Percentiles rank a stretch among this genome's conserved stretches.
These are phyloP conservation scores for Axinella damicornis DNA, from an alignment of 37 sponge, comb jelly and placozoan genomes.

Conservation along the genomic window DNA sequence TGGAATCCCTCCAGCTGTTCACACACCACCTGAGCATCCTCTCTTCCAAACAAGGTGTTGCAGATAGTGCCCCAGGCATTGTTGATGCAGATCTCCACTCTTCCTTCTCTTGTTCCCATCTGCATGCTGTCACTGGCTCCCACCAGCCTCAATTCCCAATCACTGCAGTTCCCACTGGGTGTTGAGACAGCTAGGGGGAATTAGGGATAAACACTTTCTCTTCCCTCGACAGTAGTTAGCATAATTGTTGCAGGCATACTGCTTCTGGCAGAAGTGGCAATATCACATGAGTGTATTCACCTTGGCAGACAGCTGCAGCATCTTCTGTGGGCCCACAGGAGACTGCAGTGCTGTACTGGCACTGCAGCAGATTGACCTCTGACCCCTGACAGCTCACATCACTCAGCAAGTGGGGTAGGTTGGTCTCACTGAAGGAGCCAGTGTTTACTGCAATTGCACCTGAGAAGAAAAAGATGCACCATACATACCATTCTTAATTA, in stretches of 20 bases:
- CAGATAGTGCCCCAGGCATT: constrained; percentile 42
- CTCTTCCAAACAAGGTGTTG: background rate
- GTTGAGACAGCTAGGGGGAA: background rate
- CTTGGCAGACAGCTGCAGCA: constrained; percentile 47
- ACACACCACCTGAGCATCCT: constrained; percentile 25
- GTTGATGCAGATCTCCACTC: constrained; percentile 37
- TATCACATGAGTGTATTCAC: too few species aligned
- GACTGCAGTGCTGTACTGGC: background rate
- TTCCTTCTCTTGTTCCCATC: background rate
- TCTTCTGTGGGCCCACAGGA: constrained; percentile 10
- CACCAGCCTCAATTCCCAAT: constrained; percentile 5
- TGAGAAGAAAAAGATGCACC: too few species aligned
- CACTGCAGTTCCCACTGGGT: background rate
- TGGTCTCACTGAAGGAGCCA: background rate
- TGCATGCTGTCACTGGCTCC: background rate
- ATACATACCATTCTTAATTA: too few species aligned
- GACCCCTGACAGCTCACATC: constrained; percentile 18
- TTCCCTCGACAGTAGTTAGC: too few species aligned
- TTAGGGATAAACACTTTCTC: too few species aligned
- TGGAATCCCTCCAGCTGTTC: background rate
- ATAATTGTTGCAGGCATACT: too few species aligned
- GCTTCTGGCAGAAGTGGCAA: too few species aligned
- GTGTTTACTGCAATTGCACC: constrained; percentile 27
- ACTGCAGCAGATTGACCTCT: constrained; percentile 13
- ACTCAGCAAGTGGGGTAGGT: background rate